A percentile compares a stretch with the other conserved stretches of the same genome.
Evolutionary conservation across 1,140 invertebrate genomes (phyloP).

Genomic region (Fopius arisanus): DNA sequence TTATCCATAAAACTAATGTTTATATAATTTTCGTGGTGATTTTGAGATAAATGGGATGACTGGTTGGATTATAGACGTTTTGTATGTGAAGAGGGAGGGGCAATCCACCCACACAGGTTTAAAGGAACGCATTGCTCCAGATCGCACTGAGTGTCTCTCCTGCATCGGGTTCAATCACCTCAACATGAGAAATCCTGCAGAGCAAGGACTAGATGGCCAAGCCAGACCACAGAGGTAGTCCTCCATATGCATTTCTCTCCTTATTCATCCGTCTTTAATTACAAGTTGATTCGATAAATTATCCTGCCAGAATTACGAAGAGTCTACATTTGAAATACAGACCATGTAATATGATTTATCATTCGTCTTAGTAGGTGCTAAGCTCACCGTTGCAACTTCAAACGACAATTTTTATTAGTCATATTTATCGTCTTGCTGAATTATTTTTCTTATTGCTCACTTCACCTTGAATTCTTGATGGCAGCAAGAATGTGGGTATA

Average conservation of each 20-base stretch:
- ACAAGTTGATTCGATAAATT: constrained; percentile 1
- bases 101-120: background rate
- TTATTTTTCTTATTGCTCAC: background rate
- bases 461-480: constrained; percentile 18
- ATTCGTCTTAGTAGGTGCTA: background rate
- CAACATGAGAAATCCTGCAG: constrained; percentile 10
- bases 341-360: constrained; percentile 2
- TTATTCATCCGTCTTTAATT: background rate
- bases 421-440: background rate
- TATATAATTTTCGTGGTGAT: background rate
- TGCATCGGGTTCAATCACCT: constrained; percentile 22
- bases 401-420: background rate
- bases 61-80: background rate
- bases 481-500: no score
- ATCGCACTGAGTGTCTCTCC: constrained; percentile 8
- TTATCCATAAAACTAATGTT: no score
- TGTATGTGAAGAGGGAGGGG: background rate
- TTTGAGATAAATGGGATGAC: background rate
- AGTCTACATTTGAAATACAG: background rate
- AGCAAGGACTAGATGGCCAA: constrained; percentile 15
- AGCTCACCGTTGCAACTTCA: background rate
- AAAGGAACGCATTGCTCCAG: constrained; percentile 18
- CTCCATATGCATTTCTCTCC: background rate
- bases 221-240: background rate
- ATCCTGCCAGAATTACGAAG: background rate